Percentiles rank a stretch among this genome's conserved stretches.
Evolutionary conservation across 1,140 invertebrate genomes (phyloP).

Genomic region (Anoplolepis gracilipes): DNA sequence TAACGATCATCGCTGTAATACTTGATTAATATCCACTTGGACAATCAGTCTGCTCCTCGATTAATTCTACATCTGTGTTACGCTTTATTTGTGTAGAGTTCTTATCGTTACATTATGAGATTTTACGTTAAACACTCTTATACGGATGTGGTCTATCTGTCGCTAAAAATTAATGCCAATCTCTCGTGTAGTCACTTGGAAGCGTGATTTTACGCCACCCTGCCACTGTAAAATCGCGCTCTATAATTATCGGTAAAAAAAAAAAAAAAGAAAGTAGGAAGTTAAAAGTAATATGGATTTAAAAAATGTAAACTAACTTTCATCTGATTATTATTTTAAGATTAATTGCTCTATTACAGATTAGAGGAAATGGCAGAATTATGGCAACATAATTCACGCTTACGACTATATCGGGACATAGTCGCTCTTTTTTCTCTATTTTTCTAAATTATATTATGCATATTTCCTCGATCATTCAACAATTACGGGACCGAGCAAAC

Average conservation of each 20-base stretch:
- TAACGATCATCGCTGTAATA: constrained; percentile 40
- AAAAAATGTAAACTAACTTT: too few relatives aligned
- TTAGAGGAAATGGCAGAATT: not conserved
- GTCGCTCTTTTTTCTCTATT: not conserved
- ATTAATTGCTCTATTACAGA: not conserved
- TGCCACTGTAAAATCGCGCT: not conserved
- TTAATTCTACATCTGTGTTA: constrained; percentile 26
- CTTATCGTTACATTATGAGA: not conserved
- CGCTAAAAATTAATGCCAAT: constrained; percentile 1
- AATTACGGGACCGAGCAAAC: not conserved
- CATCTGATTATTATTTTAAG: not conserved
- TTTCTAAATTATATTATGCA: not conserved
- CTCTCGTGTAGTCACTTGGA: not conserved
- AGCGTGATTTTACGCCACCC: not conserved
- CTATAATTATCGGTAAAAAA: not conserved
- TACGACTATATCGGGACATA: not conserved
- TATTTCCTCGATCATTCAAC: not conserved
- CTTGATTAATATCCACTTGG: not conserved
- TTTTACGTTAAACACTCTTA: constrained; percentile 1
- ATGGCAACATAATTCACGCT: not conserved
- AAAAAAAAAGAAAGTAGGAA: not conserved
- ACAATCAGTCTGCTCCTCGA: not conserved
- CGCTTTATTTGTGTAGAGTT: constrained; percentile 22
- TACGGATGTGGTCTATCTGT: not conserved
- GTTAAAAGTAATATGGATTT: too few relatives aligned